Base-by-base conservation (phyloP, 2,797 vertebrate species). In the Spheniscus humboldti region DNA sequence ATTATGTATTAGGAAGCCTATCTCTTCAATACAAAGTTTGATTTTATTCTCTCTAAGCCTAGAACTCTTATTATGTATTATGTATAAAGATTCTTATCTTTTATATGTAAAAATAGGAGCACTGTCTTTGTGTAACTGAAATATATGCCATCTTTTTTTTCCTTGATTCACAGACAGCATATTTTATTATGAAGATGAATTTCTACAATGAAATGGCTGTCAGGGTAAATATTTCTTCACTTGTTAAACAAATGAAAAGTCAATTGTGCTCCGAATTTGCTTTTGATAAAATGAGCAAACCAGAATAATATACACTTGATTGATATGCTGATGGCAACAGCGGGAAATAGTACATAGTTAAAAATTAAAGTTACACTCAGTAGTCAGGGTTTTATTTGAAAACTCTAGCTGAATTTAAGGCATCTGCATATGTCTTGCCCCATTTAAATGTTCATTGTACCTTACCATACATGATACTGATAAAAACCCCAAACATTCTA, bases 111-210 rank as follows among this genome's bases (percentile, higher is more conserved):
- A 99, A 98, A 98, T 98, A 98, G 98, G 97, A 98, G 97, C 96
- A 98, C 90, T 97, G 97, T 97, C 97, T 98, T 98, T 98, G 97
- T 98, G 95, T 98, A 98, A 98, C 98, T 98, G 96, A 98, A 98
- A 98, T 98, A 97, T 98, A 98, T 98, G 98, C 97, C 94, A 88
- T 97, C 92, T 98, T 97, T 97, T 97, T 98, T 98, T 98, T 78
- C 96, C 97, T 99, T 98, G 98, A 98, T 99, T 99, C 98, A 98
- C 99, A 99, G 99, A 98, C 98, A 98, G 99, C 98, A 97, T 99
- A 99, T 99, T 99, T 99, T 99, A 98, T 98, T 99, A 99, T 99
- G 99, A 99, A 99, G 99, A 99, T 99, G 98, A 98, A 99, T 99
- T 98, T 99, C 99, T 99, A 99, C 98, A 98, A 99, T 98, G 98